Percentiles rank a stretch among this genome's conserved stretches.
Evolutionary conservation across 2,797 vertebrate species (phyloP).

Genomic region (Menidia menidia): DNA sequence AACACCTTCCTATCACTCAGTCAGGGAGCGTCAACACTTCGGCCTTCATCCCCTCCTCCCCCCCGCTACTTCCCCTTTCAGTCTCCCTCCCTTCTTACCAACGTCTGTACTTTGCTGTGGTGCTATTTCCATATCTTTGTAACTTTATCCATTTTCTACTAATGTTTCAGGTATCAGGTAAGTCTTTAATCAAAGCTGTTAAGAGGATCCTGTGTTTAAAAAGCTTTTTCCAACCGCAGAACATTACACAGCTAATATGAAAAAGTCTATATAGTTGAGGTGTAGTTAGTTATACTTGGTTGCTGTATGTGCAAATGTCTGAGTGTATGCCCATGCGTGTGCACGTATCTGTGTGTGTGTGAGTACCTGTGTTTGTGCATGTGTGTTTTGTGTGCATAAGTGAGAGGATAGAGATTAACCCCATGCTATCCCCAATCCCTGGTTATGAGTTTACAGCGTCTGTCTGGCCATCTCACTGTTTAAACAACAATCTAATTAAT

Average conservation of each 20-base stretch:
- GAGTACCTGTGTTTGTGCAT: conserved; percentile 36
- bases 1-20: conserved; percentile 84
- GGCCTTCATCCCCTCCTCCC: conserved; percentile 51
- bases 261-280: conserved; percentile 47
- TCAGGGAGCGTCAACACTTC: conserved; percentile 79
- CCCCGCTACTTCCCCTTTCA: conserved; percentile 30
- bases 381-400: conserved; percentile 80
- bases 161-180: neutral
- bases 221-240: conserved; percentile 12
- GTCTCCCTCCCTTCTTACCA: conserved; percentile 35
- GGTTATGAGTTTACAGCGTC: conserved; percentile 94
- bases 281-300: conserved; percentile 41
- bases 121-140: conserved; percentile 21
- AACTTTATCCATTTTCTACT: conserved; percentile 19
- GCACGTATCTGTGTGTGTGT: conserved; percentile 40
- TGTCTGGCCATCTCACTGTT: conserved; percentile 92
- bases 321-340: conserved; percentile 48
- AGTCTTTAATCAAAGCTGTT: conserved; percentile 24
- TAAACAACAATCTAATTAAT: conserved; percentile 97
- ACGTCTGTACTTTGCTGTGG: conserved; percentile 45
- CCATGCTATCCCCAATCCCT: conserved; percentile 92
- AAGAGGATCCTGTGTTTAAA: conserved; percentile 14
- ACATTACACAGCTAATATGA: conserved; percentile 15
- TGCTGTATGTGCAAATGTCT: conserved; percentile 41
- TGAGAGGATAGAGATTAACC: conserved; percentile 90